Base-by-base conservation (phyloP, 2,797 vertebrate species). In the Loriculus beryllinus region DNA sequence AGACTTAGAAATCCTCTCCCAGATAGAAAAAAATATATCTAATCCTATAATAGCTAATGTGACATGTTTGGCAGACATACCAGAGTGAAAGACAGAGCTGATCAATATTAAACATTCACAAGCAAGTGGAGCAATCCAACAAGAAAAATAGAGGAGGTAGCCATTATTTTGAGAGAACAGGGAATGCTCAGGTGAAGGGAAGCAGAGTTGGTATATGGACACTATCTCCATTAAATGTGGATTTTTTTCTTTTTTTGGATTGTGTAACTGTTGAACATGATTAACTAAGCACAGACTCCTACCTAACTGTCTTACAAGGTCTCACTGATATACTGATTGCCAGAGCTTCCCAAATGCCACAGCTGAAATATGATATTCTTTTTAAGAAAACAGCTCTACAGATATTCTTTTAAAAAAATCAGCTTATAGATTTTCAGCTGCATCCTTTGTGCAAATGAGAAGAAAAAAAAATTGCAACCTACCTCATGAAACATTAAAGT, bases 1-100 rank as follows among this genome's bases (percentile, higher is more conserved):
- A 92, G 83, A 90, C 65, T 29, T 56, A 95, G 92, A 92, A 92
- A 56, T 88, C 87, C 93, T 84, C 93, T 74, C 88, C 85, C 54
- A 88, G 43, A 92, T 80, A 88, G 84, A 97, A 86, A 95, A 95
- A 91, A 96, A 96, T 92, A 91, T 65, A 79, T 63, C 87, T 97
- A 96, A 94, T 93, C 85, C 75, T 83, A 8, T 91, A 96, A 96
- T 82, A 97, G 90, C 51, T 81, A 82, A 42, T 80, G 33, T 88
- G 77, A 93, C 84, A 86, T 74, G 69, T 40, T 93, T 96, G 91
- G 89, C 92, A 97, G 88, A 31, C 65, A 10, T 95, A 87, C 96
- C 93, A 82, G 85, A 85, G n/a, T 33, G 88, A 85, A 90, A 79
- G 82, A 95, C 91, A 87, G 96, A 63, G 65, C 28, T 83, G 92